Evolutionary conservation across 2,797 vertebrate genomes (phyloP), one percentile per base, ranked within the genome.

Genomic region (Melanotaenia boesemani): DNA sequence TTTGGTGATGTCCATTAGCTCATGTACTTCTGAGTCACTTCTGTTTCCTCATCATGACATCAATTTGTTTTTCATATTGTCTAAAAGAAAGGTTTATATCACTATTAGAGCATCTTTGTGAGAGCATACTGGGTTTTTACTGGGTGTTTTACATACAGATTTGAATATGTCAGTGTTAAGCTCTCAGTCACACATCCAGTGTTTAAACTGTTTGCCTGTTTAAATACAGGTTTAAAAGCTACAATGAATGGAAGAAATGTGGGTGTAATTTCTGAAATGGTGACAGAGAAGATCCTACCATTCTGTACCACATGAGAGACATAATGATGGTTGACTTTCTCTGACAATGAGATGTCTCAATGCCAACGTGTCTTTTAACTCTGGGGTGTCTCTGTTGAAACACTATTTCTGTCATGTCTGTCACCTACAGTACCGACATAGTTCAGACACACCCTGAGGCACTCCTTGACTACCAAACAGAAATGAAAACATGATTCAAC

Each of bases 391-490:
- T 5, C 67, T 66, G 3, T 64, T 70, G 81, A 72, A 75, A 91
- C 74, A 55, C 24, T 58, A 56, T 67, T 80, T 60, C 41, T 54
- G 37, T 63, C 54, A 7, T 24, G 41, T 75, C 65, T 50, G 2
- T 77, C 44, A 60, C 46, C 41, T 12, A 50, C 6, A 77, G 20
- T 67, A 44, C 12, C 63, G 36, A 59, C 18, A 67, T 22, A 26
- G 13, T 52, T 16, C 30, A 46, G 71, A 59, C 87, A 90, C 90
- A 81, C 91, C 91, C 82, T 61, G 52, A 72, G 77, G 62, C 77
- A 4, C 76, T 76, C 76, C 82, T 78, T 55, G 6, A 46, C 63
- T 37, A 20, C 3, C 56, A 68, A 59, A 86, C 48, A 62, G 39
- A 74, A 71, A 70, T 34, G 34, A n/a, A 70, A 58, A 63, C 30